Conservation (phyloP, 2,113 vertebrate genomes). For the Dicerorhinus sumatrensis region DNA sequence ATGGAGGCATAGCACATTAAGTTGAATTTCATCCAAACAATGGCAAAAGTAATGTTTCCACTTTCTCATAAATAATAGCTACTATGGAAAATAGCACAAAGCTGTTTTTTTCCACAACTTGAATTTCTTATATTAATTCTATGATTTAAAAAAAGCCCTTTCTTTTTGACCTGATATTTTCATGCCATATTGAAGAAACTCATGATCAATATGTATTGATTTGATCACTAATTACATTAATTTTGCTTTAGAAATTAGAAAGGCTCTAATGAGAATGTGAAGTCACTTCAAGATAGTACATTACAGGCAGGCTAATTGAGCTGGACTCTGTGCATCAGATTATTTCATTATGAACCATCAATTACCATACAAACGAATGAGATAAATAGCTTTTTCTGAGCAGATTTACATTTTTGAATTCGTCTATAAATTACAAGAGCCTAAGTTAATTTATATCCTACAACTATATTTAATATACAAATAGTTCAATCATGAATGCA, state of each 20-base stretch:
- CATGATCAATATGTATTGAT: slow-evolving; percentile 90
- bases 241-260: slow-evolving; percentile 89
- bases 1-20: background rate
- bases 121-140: slow-evolving; percentile 85
- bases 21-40: slow-evolving; percentile 71
- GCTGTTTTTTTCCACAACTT: slow-evolving; percentile 83
- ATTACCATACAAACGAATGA: slow-evolving; percentile 88
- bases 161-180: slow-evolving; percentile 89
- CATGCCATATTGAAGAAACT: slow-evolving; percentile 86
- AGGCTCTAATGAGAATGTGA: slow-evolving; percentile 88
- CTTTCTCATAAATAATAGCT: slow-evolving; percentile 60
- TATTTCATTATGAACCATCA: slow-evolving; percentile 89
- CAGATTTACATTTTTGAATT: slow-evolving; percentile 88
- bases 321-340: slow-evolving; percentile 86
- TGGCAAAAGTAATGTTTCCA: slow-evolving; percentile 67
- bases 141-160: slow-evolving; percentile 87
- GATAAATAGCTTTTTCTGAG: slow-evolving; percentile 86
- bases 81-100: slow-evolving; percentile 84
- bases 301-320: slow-evolving; percentile 87
- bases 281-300: slow-evolving; percentile 89
- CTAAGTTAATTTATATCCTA: slow-evolving; percentile 84
- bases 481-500: slow-evolving; percentile 82
- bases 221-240: slow-evolving; percentile 90
- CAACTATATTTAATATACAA: slow-evolving; percentile 83
- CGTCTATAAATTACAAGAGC: slow-evolving; percentile 85